A percentile compares a stretch with the other conserved stretches of the same genome.
phyloP scores from a whole-genome alignment of 2,797 vertebrate species.

The Aphelocoma californica region DNA sequence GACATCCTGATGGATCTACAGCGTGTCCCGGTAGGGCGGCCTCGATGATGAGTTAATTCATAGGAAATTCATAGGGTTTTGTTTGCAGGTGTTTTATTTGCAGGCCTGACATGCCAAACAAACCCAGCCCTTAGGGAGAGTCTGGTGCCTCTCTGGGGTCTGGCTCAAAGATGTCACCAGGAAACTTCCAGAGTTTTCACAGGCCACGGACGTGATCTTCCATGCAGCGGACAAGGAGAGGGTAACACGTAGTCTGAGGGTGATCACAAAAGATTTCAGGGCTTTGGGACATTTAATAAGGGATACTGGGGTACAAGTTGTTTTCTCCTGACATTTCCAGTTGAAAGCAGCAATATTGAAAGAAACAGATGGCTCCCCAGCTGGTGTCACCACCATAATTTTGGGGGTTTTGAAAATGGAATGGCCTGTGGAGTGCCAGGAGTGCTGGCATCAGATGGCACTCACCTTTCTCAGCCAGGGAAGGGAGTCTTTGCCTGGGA shows the following conservation, averaged over 20 bases:
- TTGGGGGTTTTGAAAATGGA: background rate
- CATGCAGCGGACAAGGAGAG: background rate
- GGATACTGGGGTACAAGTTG: background rate
- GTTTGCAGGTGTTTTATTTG: background rate
- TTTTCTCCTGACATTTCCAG: background rate
- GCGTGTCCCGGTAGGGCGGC: slow-evolving; percentile 77
- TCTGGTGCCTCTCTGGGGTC: background rate
- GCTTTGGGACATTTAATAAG: background rate
- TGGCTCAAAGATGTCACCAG: background rate
- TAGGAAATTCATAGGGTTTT: background rate
- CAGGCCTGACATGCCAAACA: background rate
- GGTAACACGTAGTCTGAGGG: background rate
- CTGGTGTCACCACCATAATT: background rate
- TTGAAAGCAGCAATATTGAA: background rate
- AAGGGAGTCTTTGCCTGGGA: background rate
- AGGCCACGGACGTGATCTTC: fast-evolving
- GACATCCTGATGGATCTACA: slow-evolving; percentile 80
- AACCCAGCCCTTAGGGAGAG: no score
- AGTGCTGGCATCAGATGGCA: background rate
- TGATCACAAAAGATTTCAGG: background rate
- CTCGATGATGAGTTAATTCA: fast-evolving
- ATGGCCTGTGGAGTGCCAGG: background rate
- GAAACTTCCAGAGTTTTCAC: background rate
- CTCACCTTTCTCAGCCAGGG: background rate
- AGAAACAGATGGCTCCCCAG: background rate